Percentiles rank a stretch among this genome's conserved stretches.
These are phyloP conservation scores for Stomorhina lunata DNA, from an alignment of 2,888 invertebrate species.

Conservation along the genomic window DNA sequence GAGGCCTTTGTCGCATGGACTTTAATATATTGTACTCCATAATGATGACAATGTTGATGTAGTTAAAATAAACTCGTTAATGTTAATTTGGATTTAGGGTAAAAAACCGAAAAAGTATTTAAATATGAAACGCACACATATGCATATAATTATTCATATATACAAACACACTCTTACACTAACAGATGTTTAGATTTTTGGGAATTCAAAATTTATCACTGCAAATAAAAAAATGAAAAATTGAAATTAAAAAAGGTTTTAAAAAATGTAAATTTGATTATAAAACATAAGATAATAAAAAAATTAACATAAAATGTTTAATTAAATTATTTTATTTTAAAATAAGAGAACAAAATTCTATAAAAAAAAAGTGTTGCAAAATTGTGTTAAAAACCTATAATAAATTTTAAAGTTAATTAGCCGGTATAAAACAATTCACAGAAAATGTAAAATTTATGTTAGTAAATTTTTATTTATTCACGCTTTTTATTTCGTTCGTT, in stretches of 20 bases:
- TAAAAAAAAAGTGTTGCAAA: conserved; percentile 46
- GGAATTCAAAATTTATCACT: not conserved
- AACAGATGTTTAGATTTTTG: not conserved
- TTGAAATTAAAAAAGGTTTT: too few relatives aligned
- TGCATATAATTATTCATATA: not conserved
- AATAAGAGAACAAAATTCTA: not conserved
- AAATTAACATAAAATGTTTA: too few relatives aligned
- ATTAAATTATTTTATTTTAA: conserved; percentile 8
- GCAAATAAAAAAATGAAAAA: not conserved
- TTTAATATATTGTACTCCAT: conserved; percentile 57
- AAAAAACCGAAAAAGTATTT: conserved; percentile 38
- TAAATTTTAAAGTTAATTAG: not conserved
- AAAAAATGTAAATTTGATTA: too few relatives aligned
- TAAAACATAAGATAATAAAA: conserved; percentile 19
- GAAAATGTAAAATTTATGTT: conserved; percentile 11
- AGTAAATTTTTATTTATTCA: not conserved
- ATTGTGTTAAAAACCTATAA: conserved; percentile 30
- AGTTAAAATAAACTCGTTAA: conserved; percentile 22
- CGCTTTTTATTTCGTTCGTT: not conserved
- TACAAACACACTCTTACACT: not conserved
- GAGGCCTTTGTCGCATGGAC: conserved; percentile 54
- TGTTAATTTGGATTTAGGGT: conserved; percentile 34
- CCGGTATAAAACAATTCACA: too few relatives aligned
- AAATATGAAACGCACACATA: conserved; percentile 32
- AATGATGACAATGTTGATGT: not conserved